Evolutionary conservation across 2,113 vertebrate species (phyloP).

Genomic region (Phyllostomus discolor): DNA sequence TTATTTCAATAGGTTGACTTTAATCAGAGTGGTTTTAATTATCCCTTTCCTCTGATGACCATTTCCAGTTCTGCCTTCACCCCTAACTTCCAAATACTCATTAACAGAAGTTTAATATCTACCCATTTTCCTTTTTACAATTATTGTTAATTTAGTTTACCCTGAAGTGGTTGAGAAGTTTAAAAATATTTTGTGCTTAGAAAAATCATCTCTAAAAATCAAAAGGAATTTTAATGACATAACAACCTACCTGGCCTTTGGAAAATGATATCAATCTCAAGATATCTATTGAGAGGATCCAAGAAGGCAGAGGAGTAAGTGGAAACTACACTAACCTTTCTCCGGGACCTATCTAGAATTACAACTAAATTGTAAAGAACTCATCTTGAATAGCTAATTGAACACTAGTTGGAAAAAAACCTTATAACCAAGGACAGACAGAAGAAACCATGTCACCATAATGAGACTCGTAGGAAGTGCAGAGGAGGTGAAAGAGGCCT

Average conservation of each 20-base stretch:
- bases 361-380: too few species aligned
- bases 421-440: too few species aligned
- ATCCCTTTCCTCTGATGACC: background rate
- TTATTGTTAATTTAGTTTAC: slow-evolving; percentile 54
- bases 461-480: too few species aligned
- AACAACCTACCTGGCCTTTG: slow-evolving; percentile 65
- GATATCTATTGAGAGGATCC: slow-evolving; percentile 31
- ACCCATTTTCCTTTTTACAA: slow-evolving; percentile 38
- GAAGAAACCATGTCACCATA: too few species aligned
- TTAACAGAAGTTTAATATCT: slow-evolving; percentile 60
- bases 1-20: slow-evolving; percentile 38
- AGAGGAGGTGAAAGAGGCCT: too few species aligned
- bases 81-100: slow-evolving; percentile 21
- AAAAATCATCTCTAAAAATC: slow-evolving; percentile 67
- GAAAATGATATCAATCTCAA: slow-evolving; percentile 30
- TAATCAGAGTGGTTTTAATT: slow-evolving; percentile 45
- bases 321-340: too few species aligned
- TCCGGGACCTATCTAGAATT: too few species aligned
- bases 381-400: too few species aligned
- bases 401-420: too few species aligned
- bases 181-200: slow-evolving; percentile 61
- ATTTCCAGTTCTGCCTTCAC: background rate
- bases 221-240: slow-evolving; percentile 43
- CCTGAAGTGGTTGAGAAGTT: slow-evolving; percentile 55
- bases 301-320: too few species aligned